phyloP scores from a whole-genome alignment of 2,113 vertebrate species.

The Forbesichthys agassizii region DNA sequence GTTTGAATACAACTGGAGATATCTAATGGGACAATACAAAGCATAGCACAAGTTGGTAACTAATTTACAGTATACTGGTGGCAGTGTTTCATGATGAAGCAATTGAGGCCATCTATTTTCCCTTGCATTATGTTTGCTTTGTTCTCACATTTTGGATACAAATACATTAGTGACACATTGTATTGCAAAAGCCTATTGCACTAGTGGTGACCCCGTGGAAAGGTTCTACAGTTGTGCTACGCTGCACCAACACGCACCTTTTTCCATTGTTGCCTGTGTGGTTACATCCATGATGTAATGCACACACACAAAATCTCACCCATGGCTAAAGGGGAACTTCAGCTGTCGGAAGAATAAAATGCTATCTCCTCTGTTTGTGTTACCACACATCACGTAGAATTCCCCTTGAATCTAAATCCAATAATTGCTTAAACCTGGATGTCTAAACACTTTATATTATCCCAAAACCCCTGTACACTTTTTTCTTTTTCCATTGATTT shows the following conservation, averaged over 20 bases:
- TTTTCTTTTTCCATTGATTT: constrained; percentile 36
- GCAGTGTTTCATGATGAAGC: too few relatives aligned
- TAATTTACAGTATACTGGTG: too few relatives aligned
- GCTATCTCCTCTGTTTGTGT: constrained; percentile 65
- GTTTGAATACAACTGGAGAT: too few relatives aligned
- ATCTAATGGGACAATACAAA: too few relatives aligned
- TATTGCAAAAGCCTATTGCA: constrained; percentile 25
- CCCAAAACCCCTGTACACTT: constrained; percentile 7
- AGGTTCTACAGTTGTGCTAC: constrained; percentile 23
- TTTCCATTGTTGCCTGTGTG: constrained; percentile 61
- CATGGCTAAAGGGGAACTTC: constrained; percentile 42
- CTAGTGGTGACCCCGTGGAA: constrained; percentile 45
- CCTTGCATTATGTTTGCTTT: too few relatives aligned
- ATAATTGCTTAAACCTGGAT: constrained; percentile 75
- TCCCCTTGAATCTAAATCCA: constrained; percentile 75
- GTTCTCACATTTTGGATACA: too few relatives aligned
- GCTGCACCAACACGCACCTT: constrained; percentile 55
- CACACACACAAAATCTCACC: constrained; percentile 10
- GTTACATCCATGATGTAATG: constrained; percentile 67
- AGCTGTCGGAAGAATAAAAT: constrained; percentile 57
- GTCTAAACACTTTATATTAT: constrained; percentile 74
- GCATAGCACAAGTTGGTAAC: too few relatives aligned
- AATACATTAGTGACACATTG: neutral
- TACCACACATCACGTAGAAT: constrained; percentile 65
- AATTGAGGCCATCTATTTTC: too few relatives aligned